These are phyloP conservation scores for Sepiola atlantica DNA, from an alignment of 2,888 invertebrate genomes.

Conservation along the genomic window DNA sequence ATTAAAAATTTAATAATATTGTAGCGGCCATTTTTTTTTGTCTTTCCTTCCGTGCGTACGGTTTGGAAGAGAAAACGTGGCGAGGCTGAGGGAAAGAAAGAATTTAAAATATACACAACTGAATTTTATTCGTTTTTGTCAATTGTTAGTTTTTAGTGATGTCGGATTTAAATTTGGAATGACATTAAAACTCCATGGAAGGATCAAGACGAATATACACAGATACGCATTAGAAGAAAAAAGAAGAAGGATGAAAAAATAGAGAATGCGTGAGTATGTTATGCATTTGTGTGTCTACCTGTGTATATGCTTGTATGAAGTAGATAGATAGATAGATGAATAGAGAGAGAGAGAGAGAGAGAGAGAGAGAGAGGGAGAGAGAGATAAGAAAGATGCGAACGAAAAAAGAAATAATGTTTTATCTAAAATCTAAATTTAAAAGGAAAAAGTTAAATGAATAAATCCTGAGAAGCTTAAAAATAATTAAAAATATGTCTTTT, in stretches of 20 bases:
- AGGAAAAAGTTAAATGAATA: background rate
- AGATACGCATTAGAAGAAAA: background rate
- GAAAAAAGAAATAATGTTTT: background rate
- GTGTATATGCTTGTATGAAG: too few relatives aligned
- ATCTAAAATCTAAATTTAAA: background rate
- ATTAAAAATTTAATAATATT: conserved; percentile 20
- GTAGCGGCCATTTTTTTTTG: background rate
- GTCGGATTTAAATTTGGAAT: conserved; percentile 21
- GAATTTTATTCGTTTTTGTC: background rate
- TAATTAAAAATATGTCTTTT: conserved; percentile 22
- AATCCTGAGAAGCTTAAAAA: background rate
- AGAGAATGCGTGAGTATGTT: background rate
- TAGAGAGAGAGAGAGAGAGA: background rate
- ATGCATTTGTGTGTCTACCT: too few relatives aligned
- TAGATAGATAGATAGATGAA: too few relatives aligned
- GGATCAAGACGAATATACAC: background rate
- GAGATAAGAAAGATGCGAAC: too few relatives aligned
- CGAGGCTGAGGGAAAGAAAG: background rate
- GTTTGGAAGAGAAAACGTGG: background rate
- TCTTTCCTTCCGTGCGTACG: background rate
- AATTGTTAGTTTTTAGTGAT: background rate
- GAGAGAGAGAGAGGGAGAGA: background rate
- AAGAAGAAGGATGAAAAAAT: background rate
- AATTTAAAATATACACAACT: conserved; percentile 11
- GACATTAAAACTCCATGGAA: background rate